Evolutionary conservation across 1,140 invertebrate species (phyloP), one percentile per base, ranked within the genome.

Genomic region (Brachystomella parvula): DNA sequence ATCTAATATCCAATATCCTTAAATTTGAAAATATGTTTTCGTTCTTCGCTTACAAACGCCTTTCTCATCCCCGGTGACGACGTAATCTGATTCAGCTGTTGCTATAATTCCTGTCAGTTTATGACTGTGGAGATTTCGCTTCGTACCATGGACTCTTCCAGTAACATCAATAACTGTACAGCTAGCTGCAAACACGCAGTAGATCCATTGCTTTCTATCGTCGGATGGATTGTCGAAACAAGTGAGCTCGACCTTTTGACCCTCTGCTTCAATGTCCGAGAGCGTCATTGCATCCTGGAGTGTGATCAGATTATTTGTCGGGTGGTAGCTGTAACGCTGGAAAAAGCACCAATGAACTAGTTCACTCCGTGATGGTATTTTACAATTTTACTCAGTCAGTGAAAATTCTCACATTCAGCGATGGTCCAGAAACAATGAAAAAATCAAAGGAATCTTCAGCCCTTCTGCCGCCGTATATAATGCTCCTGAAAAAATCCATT

Each of bases 171-270:
- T 65, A 9, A 73, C 47, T 6, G 66, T 63, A n/a, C 66, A 68
- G 53, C 68, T 58, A 53, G 61, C 44, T 19, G 66, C 68, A 47
- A 64, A 73, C 2, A 66, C 69, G 33, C 70, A 63, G 33, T 73
- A 73, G 57, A 73, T 68, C 66, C 68, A 73, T 49, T 73, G 71
- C 32, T 70, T 70, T 47, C 63, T 65, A 21, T 73, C 66, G n/a
- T 70, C 65, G 15, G 33, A 1, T 31, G 71, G 68, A 17, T 64
- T 33, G 44, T 73, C 71, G 33, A 73, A 73, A 24, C 66, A 68
- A 1, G 53, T 57, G 1, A 61, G 58, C 30, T 69, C 71, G 61
- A 73, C 68, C 26, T 39, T 57, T 0, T 44, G 19, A 15, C 44
- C 57, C 2, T 70, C 71, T 0, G 66, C 64, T 67, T 73, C 68